phyloP scores from a whole-genome alignment of 2,113 vertebrate species.

The Perca flavescens region DNA sequence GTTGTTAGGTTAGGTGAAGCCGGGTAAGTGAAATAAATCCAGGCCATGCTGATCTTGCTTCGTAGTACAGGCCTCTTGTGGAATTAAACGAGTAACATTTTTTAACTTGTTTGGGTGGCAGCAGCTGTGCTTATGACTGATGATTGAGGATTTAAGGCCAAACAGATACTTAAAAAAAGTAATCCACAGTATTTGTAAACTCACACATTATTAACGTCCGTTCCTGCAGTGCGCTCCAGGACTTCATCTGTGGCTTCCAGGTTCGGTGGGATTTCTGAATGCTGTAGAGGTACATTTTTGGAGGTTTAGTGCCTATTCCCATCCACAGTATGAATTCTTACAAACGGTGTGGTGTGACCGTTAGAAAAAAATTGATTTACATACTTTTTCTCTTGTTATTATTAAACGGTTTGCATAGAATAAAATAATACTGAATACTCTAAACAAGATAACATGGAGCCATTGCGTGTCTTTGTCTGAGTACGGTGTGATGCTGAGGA shows the following conservation, averaged over 20 bases:
- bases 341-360: not conserved
- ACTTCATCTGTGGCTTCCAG: slow-evolving; percentile 92
- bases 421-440: too few species aligned
- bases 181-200: slow-evolving; percentile 56
- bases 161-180: not conserved
- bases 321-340: not conserved
- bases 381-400: too few species aligned
- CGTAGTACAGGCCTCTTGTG: not conserved
- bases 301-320: not conserved
- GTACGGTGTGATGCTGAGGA: too few species aligned
- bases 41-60: too few species aligned
- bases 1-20: too few species aligned
- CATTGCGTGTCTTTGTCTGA: too few species aligned
- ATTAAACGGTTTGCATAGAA: too few species aligned
- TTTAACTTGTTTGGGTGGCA: not conserved
- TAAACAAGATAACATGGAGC: too few species aligned
- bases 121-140: not conserved
- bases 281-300: slow-evolving; percentile 78
- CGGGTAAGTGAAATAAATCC: too few species aligned
- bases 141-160: not conserved
- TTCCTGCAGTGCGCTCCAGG: slow-evolving; percentile 92
- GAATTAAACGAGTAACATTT: slow-evolving; percentile 22
- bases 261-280: slow-evolving; percentile 90
- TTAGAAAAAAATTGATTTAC: too few species aligned
- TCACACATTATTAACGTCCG: slow-evolving; percentile 96